Evolutionary conservation across 2,888 invertebrate species (phyloP).

Genomic region (Hydrotaea cyrtoneurina): DNA sequence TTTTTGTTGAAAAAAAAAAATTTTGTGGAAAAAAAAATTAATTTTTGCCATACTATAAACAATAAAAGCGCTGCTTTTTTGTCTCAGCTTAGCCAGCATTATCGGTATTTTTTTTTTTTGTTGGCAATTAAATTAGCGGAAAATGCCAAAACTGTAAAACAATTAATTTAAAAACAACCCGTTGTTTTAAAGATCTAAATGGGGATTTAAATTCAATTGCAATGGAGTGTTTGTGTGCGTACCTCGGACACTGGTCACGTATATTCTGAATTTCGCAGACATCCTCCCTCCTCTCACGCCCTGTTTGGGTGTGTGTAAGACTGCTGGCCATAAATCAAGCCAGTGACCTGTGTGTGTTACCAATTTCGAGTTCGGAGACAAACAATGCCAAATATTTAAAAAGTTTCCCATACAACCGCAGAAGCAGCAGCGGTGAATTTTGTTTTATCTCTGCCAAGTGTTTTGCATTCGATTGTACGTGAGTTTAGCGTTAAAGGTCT

Average conservation of each 20-base stretch:
- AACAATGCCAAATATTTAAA: slow-evolving; percentile 39
- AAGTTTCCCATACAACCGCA: slow-evolving; percentile 44
- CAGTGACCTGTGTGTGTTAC: not conserved
- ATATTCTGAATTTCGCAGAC: no score
- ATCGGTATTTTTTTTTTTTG: not conserved
- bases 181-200: not conserved
- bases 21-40: no score
- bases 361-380: slow-evolving; percentile 45
- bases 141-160: not conserved
- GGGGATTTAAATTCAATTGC: not conserved
- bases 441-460: slow-evolving; percentile 59
- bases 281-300: not conserved
- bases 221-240: not conserved
- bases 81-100: not conserved
- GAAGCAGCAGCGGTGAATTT: slow-evolving; percentile 48
- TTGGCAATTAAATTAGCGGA: not conserved
- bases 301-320: not conserved
- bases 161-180: not conserved
- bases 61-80: not conserved
- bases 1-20: no score
- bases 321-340: not conserved
- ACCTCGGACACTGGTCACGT: no score
- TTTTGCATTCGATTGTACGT: slow-evolving; percentile 56
- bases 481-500: slow-evolving; percentile 59
- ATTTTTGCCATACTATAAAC: not conserved